These are phyloP conservation scores for Harpagoxenus sublaevis DNA, from an alignment of 2,888 invertebrate genomes.

Conservation along the genomic window DNA sequence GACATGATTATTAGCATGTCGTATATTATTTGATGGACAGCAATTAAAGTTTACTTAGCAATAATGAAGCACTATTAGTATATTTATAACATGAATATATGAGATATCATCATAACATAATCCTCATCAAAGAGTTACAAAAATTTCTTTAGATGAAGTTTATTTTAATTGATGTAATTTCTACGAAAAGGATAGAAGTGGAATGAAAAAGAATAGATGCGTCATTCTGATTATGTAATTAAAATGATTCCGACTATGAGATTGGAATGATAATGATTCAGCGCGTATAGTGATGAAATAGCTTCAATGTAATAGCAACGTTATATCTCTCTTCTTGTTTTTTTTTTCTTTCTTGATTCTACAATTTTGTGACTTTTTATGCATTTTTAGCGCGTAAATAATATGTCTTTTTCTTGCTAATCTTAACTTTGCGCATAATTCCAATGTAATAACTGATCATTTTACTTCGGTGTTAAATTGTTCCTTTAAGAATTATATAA, in stretches of 20 bases:
- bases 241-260: neutral
- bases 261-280: neutral
- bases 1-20: slow-evolving; percentile 7
- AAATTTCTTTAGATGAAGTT: neutral
- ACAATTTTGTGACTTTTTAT: neutral
- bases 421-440: neutral
- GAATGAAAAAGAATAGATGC: neutral
- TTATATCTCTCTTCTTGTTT: neutral
- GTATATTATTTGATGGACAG: neutral
- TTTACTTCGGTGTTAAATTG: neutral
- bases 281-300: neutral
- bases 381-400: neutral
- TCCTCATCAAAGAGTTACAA: neutral
- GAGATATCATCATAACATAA: neutral
- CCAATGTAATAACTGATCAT: neutral
- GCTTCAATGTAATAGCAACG: neutral
- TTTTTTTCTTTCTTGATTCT: neutral
- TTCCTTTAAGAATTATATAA: neutral
- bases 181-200: neutral
- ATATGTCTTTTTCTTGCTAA: neutral
- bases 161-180: neutral
- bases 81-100: neutral
- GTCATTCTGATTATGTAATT: neutral
- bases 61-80: neutral
- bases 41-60: neutral